phyloP scores from a whole-genome alignment of 2,113 vertebrate species.

The Sarotherodon lohbergeri region DNA sequence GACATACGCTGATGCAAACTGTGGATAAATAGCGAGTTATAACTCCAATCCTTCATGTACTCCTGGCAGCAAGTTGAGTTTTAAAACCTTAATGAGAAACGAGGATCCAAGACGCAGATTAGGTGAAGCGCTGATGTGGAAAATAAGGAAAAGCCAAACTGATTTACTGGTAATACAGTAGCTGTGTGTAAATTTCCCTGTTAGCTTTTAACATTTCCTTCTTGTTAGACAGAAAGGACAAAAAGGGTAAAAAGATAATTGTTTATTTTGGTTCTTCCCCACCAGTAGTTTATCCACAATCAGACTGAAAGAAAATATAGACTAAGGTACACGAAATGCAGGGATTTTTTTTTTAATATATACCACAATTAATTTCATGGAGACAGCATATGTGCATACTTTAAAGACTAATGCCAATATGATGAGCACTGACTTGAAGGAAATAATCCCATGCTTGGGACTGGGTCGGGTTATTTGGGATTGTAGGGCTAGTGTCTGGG shows the following conservation, averaged over 20 bases:
- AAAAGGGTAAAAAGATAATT: constrained; percentile 62
- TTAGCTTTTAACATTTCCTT: background rate
- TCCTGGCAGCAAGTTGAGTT: background rate
- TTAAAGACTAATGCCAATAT: constrained; percentile 66
- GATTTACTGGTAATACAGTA: background rate
- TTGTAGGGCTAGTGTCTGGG: constrained; percentile 35
- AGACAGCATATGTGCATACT: constrained; percentile 68
- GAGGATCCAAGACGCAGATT: accelerated
- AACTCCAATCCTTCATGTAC: background rate
- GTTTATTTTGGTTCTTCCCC: constrained; percentile 73
- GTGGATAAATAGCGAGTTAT: background rate
- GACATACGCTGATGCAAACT: background rate
- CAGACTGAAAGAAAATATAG: constrained; percentile 65
- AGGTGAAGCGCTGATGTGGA: background rate
- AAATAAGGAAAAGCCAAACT: background rate
- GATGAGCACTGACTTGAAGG: constrained; percentile 52
- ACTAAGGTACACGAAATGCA: constrained; percentile 67
- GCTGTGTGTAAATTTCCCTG: background rate
- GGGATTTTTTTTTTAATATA: constrained; percentile 64
- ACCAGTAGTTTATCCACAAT: constrained; percentile 71
- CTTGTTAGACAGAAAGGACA: constrained; percentile 13
- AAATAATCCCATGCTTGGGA: constrained; percentile 41
- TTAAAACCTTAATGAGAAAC: background rate
- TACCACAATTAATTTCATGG: constrained; percentile 66
- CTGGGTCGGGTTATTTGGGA: constrained; percentile 32